Percentiles rank a stretch among this genome's conserved stretches.
phyloP scores from a whole-genome alignment of 2,113 vertebrate genomes.

The Asarcornis scutulata region DNA sequence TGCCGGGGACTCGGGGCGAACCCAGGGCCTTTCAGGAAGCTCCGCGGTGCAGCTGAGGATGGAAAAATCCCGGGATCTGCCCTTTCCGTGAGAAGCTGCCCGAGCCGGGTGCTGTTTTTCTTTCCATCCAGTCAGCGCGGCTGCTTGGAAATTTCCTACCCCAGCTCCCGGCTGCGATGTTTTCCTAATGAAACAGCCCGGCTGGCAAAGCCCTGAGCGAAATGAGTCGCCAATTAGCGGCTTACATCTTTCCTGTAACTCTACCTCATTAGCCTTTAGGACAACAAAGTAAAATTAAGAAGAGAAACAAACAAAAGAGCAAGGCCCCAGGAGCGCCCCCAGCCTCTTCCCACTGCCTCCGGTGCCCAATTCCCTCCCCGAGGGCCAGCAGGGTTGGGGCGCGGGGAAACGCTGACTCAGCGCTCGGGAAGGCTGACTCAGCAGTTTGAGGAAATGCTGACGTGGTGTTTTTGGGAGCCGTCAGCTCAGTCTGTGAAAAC shows the following conservation, averaged over 20 bases:
- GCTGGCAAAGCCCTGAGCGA: slow-evolving; percentile 47
- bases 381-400: not conserved
- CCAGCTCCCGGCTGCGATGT: slow-evolving; percentile 14
- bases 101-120: slow-evolving; percentile 56
- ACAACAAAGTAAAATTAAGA: not conserved
- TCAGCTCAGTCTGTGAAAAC: not conserved
- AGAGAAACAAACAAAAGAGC: not conserved
- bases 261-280: slow-evolving; percentile 22
- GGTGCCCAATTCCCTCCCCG: not conserved
- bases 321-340: not conserved
- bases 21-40: not conserved
- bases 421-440: not conserved
- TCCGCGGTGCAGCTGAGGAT: not conserved
- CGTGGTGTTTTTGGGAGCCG: not conserved
- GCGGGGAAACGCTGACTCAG: not conserved
- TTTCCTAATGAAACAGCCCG: slow-evolving; percentile 41
- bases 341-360: not conserved
- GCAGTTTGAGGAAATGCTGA: not conserved
- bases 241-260: slow-evolving; percentile 49
- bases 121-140: slow-evolving; percentile 59
- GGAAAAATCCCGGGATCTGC: slow-evolving; percentile 57
- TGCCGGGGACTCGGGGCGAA: fast-evolving
- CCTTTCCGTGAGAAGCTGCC: slow-evolving; percentile 59
- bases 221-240: slow-evolving; percentile 50
- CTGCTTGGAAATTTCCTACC: slow-evolving; percentile 64